Conservation (phyloP, 2,113 vertebrate genomes). For the Sporophila hypoxantha region DNA sequence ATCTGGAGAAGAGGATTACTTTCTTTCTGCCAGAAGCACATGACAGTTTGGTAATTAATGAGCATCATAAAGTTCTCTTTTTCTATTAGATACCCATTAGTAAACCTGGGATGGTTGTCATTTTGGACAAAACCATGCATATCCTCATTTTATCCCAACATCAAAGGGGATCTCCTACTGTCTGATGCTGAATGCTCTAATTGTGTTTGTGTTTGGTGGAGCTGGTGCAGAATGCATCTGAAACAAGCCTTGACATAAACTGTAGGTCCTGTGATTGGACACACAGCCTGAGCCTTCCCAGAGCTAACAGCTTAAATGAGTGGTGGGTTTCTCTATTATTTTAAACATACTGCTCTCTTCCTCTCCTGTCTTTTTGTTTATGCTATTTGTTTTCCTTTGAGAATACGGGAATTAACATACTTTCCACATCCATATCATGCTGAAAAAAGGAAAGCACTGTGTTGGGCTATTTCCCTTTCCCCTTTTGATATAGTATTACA, state of each 20-base stretch:
- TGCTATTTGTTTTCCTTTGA: constrained; percentile 45
- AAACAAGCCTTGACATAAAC: constrained; percentile 39
- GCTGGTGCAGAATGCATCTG: constrained; percentile 54
- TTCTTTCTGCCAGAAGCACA: constrained; percentile 78
- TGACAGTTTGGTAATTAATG: constrained; percentile 93
- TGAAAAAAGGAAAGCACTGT: constrained; percentile 44
- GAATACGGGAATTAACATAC: constrained; percentile 52
- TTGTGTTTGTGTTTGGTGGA: constrained; percentile 80
- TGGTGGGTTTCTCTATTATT: constrained; percentile 44
- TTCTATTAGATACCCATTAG: constrained; percentile 96
- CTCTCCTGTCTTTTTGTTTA: constrained; percentile 33
- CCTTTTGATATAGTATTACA: constrained; percentile 55
- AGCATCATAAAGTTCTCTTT: constrained; percentile 92
- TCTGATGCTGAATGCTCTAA: constrained; percentile 91
- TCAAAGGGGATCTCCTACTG: constrained; percentile 94
- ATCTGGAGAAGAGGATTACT: constrained; percentile 85
- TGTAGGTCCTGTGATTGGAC: constrained; percentile 46
- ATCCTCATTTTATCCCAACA: constrained; percentile 92
- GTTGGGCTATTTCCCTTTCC: constrained; percentile 48
- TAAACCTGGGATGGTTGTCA: constrained; percentile 91
- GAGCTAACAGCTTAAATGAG: constrained; percentile 49
- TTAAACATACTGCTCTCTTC: constrained; percentile 35
- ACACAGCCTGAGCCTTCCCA: constrained; percentile 53
- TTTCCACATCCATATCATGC: constrained; percentile 43
- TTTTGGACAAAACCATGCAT: constrained; percentile 93